A percentile compares a stretch with the other conserved stretches of the same genome.
These are phyloP conservation scores for Diadumene lineata DNA, from an alignment of 92 coral and sea anemone genomes.

Conservation along the genomic window DNA sequence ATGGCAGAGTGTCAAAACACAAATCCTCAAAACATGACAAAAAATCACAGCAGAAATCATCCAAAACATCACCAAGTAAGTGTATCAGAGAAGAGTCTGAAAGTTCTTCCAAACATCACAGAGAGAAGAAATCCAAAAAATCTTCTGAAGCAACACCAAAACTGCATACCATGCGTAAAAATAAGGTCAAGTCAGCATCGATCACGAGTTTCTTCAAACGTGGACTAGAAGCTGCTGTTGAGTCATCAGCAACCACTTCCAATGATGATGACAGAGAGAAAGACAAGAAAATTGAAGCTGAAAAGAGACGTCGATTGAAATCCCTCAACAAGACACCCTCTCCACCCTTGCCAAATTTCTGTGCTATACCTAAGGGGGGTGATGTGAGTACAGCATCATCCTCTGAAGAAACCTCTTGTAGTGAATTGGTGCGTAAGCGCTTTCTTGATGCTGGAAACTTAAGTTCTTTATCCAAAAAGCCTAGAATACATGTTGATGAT, in stretches of 20 bases:
- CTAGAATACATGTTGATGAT: not conserved
- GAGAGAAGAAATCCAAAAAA: not conserved
- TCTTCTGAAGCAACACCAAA: conserved; percentile 5
- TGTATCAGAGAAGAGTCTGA: not conserved
- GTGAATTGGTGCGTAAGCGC: conserved; percentile 8
- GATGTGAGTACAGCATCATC: not conserved
- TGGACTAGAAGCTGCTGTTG: not conserved
- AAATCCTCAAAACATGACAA: too few relatives aligned
- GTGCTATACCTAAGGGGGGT: not conserved
- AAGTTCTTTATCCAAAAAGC: conserved; percentile 12
- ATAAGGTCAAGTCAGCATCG: not conserved
- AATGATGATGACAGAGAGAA: too few relatives aligned
- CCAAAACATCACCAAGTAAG: not conserved
- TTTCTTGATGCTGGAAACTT: conserved; percentile 6
- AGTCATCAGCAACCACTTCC: not conserved
- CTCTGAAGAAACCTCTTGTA: not conserved
- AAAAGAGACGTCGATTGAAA: too few relatives aligned
- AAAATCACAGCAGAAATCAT: not conserved
- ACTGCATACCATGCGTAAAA: conserved; percentile 14
- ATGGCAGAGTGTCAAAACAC: too few relatives aligned
- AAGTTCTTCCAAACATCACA: not conserved
- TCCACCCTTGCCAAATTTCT: conserved; percentile 5
- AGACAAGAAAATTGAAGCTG: not conserved
- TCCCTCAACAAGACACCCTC: not conserved
- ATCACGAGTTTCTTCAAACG: conserved; percentile 16